Evolutionary conservation across 2,797 vertebrate species (phyloP).

Genomic region (Lagothrix lagotricha): DNA sequence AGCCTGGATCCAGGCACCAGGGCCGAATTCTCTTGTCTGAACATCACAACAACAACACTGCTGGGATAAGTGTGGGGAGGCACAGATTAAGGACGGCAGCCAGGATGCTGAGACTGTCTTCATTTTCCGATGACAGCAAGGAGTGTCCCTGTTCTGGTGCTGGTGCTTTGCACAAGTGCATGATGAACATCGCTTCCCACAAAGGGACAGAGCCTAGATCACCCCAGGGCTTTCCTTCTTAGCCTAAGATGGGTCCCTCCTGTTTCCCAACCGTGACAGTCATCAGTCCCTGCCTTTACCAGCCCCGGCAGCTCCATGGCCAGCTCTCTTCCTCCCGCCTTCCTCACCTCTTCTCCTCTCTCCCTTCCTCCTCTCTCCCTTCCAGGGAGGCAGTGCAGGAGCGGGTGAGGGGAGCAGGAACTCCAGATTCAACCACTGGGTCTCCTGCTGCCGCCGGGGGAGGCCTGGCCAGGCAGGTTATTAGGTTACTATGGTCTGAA

Average conservation of each 20-base stretch:
- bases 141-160: neutral
- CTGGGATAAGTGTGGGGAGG: neutral
- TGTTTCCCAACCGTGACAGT: no score
- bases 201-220: neutral
- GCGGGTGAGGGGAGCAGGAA: neutral
- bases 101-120: neutral
- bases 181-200: neutral
- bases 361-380: neutral
- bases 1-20: neutral
- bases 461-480: neutral
- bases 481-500: neutral
- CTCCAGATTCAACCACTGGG: neutral
- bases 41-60: neutral
- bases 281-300: accelerated
- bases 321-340: accelerated
- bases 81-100: neutral
- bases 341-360: accelerated
- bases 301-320: accelerated
- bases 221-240: neutral
- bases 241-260: no score
- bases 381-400: neutral
- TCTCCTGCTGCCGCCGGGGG: neutral
- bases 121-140: neutral
- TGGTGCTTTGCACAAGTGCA: neutral
- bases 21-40: neutral